Percentiles rank a stretch among this genome's conserved stretches.
These are phyloP conservation scores for Chaetodon trifascialis DNA, from an alignment of 2,113 vertebrate species.

Conservation along the genomic window DNA sequence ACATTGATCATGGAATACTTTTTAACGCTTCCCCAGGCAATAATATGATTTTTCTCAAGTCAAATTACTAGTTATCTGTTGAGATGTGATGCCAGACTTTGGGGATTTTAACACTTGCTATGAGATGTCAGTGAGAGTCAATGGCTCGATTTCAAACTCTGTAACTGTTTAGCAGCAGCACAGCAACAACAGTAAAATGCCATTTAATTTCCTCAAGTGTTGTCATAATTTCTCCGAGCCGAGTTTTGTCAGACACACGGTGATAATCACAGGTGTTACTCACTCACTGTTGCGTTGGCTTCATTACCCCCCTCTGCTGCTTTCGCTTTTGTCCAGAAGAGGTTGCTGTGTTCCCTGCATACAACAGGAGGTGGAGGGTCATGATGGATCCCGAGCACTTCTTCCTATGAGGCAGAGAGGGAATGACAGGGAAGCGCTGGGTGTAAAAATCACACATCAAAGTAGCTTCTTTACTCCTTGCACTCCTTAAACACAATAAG, in stretches of 20 bases:
- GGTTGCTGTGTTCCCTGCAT: conserved; percentile 79
- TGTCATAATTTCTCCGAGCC: conserved; percentile 37
- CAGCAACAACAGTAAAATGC: conserved; percentile 42
- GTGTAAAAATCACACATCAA: not conserved
- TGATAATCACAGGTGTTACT: conserved; percentile 37
- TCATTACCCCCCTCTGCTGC: conserved; percentile 26
- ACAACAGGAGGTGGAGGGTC: conserved; percentile 30
- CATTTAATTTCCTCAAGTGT: conserved; percentile 38
- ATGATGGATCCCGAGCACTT: conserved; percentile 13
- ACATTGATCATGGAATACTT: conserved; percentile 79
- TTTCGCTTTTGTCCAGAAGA: conserved; percentile 79
- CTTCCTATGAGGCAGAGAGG: conserved; percentile 1
- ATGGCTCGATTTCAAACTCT: conserved; percentile 38
- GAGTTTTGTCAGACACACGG: conserved; percentile 16
- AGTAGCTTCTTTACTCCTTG: not conserved
- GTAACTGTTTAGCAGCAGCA: conserved; percentile 30
- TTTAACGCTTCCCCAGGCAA: conserved; percentile 79
- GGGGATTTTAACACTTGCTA: conserved; percentile 61
- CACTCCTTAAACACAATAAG: not conserved
- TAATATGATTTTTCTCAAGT: conserved; percentile 72
- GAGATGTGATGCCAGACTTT: conserved; percentile 39
- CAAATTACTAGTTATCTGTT: conserved; percentile 71
- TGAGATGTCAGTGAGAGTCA: conserved; percentile 48
- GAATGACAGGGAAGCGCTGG: not conserved
- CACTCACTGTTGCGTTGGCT: conserved; percentile 10